Conservation (phyloP, 2,113 vertebrate species). For the Syrrhaptes paradoxus region DNA sequence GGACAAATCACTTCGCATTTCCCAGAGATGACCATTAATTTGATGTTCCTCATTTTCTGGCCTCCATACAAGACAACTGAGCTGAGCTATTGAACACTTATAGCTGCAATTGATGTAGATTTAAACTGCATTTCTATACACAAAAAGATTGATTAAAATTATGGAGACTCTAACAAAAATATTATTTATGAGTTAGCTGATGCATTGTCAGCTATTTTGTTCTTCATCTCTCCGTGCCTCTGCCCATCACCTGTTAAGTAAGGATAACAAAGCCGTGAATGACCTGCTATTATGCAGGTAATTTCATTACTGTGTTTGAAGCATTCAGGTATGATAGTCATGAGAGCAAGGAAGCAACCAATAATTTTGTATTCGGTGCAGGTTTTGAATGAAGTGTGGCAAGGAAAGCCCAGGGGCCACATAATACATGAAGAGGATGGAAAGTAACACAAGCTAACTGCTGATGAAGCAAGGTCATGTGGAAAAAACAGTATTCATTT, state of each 20-base stretch:
- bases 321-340: background rate
- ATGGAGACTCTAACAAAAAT: background rate
- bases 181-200: conserved; percentile 1
- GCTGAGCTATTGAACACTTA: background rate
- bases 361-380: background rate
- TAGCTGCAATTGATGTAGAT: background rate
- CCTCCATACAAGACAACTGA: background rate
- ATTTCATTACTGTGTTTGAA: background rate
- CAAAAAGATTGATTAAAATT: background rate
- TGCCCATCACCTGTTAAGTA: background rate
- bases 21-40: conserved; percentile 41
- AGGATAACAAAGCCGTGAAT: background rate
- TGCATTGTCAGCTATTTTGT: background rate
- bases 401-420: background rate
- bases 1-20: conserved; percentile 51
- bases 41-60: background rate
- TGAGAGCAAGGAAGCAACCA: background rate
- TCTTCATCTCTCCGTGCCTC: background rate
- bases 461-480: background rate
- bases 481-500: background rate
- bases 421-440: background rate
- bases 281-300: background rate
- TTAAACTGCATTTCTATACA: background rate
- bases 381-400: background rate
- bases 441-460: conserved; percentile 10